Evolutionary conservation across 2,797 vertebrate genomes (phyloP).

Genomic region (Peromyscus attwateri): DNA sequence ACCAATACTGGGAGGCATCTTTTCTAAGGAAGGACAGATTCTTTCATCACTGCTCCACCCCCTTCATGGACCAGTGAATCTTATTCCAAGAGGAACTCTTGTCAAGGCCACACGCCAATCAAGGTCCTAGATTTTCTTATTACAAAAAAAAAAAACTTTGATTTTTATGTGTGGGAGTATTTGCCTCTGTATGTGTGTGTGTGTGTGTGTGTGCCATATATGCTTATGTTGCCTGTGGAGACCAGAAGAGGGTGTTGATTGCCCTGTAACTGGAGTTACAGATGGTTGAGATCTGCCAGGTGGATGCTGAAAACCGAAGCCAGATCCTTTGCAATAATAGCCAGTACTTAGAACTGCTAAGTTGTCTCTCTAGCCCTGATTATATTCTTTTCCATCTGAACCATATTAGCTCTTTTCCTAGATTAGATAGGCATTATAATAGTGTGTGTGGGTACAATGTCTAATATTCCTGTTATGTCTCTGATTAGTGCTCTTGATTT

Average conservation of each 20-base stretch:
- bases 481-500: background rate
- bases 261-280: background rate
- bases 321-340: background rate
- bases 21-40: background rate
- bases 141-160: no score
- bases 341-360: background rate
- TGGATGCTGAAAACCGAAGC: background rate
- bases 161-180: background rate
- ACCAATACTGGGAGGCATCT: background rate
- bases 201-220: background rate
- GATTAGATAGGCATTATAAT: background rate
- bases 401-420: background rate
- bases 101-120: background rate
- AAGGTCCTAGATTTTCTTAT: no score
- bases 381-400: background rate
- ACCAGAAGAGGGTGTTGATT: background rate
- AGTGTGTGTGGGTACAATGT: background rate
- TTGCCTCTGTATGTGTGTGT: background rate
- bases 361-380: background rate
- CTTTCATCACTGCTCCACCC: background rate
- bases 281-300: background rate
- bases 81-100: background rate
- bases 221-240: background rate
- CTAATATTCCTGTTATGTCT: background rate
- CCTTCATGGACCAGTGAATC: background rate